phyloP scores from a whole-genome alignment of 2,113 vertebrate genomes.

The Brachyhypopomus occidentalis region DNA sequence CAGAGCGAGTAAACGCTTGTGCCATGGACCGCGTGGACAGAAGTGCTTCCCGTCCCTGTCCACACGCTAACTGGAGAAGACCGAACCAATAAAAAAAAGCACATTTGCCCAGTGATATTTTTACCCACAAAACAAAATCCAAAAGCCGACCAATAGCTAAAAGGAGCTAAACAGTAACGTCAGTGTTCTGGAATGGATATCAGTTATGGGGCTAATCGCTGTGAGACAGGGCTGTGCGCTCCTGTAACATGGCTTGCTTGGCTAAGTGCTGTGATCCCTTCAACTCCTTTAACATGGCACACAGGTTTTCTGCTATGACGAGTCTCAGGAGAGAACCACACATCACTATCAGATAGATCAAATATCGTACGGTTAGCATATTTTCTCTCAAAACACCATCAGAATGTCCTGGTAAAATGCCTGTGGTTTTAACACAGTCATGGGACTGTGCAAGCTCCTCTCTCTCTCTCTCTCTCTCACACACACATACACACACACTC shows the following conservation, averaged over 20 bases:
- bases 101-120: slow-evolving; percentile 5
- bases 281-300: slow-evolving; percentile 59
- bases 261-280: slow-evolving; percentile 61
- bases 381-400: slow-evolving; percentile 58
- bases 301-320: slow-evolving; percentile 44
- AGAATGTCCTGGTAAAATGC: slow-evolving; percentile 41
- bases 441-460: slow-evolving; percentile 24
- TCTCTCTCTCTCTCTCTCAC: slow-evolving; percentile 43
- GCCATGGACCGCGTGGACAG: slow-evolving; percentile 59
- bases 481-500: too few species aligned
- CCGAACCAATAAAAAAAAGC: background rate
- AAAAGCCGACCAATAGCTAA: slow-evolving; percentile 22
- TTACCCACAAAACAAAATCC: slow-evolving; percentile 51
- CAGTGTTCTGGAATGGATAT: background rate
- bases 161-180: slow-evolving; percentile 6
- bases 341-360: slow-evolving; percentile 55
- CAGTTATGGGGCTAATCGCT: background rate
- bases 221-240: background rate
- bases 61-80: slow-evolving; percentile 63
- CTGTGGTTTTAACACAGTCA: slow-evolving; percentile 49
- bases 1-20: slow-evolving; percentile 46
- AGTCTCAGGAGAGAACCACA: slow-evolving; percentile 45
- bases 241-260: slow-evolving; percentile 68
- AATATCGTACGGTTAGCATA: slow-evolving; percentile 56
- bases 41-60: slow-evolving; percentile 74